Evolutionary conservation across 2,888 invertebrate species (phyloP).

Genomic region (Cyaniris semiargus): DNA sequence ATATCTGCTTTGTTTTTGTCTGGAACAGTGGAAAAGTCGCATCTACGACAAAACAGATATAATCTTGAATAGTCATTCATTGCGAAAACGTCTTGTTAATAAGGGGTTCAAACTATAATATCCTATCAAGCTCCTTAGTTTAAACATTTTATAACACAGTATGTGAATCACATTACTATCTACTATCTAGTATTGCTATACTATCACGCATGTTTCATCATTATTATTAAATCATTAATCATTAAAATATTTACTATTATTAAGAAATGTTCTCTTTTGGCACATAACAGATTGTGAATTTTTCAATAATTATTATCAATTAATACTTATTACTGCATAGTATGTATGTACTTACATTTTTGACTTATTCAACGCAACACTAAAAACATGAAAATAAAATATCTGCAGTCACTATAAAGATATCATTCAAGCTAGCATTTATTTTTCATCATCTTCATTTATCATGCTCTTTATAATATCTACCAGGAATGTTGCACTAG

Average conservation of each 20-base stretch:
- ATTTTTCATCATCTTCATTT: background rate
- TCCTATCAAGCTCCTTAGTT: too few species aligned
- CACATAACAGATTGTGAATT: background rate
- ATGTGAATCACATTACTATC: background rate
- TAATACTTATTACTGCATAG: too few species aligned
- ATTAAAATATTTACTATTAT: background rate
- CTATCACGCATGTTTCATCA: background rate
- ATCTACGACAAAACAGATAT: too few species aligned
- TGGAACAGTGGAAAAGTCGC: too few species aligned
- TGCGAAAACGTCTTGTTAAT: too few species aligned
- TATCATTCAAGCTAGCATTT: background rate
- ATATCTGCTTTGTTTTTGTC: too few species aligned
- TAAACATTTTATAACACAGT: background rate
- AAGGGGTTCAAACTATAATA: too few species aligned
- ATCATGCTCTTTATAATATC: background rate
- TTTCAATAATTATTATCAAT: background rate
- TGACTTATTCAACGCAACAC: background rate
- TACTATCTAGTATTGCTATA: background rate
- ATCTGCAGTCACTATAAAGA: background rate
- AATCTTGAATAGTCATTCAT: too few species aligned
- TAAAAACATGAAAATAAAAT: background rate
- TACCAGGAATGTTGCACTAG: background rate
- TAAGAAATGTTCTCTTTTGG: background rate
- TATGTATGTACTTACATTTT: background rate
- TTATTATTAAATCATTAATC: background rate